A percentile compares a stretch with the other conserved stretches of the same genome.
These are phyloP conservation scores for Jacana jacana DNA, from an alignment of 2,113 vertebrate species.

Conservation along the genomic window DNA sequence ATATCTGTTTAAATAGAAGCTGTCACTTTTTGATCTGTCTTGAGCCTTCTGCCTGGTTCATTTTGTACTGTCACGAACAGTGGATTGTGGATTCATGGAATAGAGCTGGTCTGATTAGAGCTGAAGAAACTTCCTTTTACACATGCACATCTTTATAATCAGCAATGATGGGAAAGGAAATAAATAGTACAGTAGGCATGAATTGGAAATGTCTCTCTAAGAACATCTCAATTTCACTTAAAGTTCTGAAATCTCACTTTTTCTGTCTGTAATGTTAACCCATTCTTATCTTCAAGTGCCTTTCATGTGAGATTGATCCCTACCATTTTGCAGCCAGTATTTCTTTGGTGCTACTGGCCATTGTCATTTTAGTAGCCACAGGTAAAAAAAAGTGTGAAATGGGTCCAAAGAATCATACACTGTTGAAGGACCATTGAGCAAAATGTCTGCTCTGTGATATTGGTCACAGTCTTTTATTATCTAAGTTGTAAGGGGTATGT, in stretches of 20 bases:
- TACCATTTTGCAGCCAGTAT: neutral
- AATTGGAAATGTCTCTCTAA: conserved; percentile 32
- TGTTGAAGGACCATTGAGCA: neutral
- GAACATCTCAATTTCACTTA: conserved; percentile 11
- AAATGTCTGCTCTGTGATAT: neutral
- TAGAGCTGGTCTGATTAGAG: conserved; percentile 30
- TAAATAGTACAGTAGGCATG: conserved; percentile 17
- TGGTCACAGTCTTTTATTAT: neutral
- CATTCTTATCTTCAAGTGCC: neutral
- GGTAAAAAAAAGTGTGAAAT: neutral
- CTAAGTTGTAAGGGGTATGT: neutral
- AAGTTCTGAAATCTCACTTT: neutral
- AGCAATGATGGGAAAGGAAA: conserved; percentile 21
- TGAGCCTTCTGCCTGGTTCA: conserved; percentile 33
- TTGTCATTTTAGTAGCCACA: neutral
- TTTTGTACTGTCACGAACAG: conserved; percentile 29
- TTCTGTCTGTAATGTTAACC: neutral
- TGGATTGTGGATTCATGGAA: conserved; percentile 20
- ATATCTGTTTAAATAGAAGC: conserved; percentile 36
- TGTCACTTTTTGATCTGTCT: conserved; percentile 37
- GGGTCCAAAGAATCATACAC: neutral
- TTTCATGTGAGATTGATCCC: neutral
- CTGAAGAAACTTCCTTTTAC: conserved; percentile 5
- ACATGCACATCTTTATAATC: conserved; percentile 21
- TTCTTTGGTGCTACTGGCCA: neutral